A percentile compares a stretch with the other conserved stretches of the same genome.
These are phyloP conservation scores for Cantharis lateralis DNA, from an alignment of 2,888 invertebrate species.

Conservation along the genomic window DNA sequence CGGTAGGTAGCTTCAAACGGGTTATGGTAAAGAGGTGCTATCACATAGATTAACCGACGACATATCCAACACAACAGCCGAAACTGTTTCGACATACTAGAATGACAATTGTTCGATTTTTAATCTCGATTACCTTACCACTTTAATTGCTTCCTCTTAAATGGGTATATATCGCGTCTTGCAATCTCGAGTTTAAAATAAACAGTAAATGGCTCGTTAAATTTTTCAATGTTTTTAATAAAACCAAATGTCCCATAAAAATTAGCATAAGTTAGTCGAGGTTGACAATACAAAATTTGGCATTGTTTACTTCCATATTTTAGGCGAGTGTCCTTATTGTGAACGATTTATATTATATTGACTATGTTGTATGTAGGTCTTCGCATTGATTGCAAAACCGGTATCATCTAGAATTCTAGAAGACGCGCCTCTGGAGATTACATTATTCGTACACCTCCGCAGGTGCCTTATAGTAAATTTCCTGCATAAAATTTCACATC, in stretches of 20 bases:
- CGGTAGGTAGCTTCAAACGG: not conserved
- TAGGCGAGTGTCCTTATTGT: not conserved
- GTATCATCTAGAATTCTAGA: conserved; percentile 36
- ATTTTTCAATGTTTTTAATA: not conserved
- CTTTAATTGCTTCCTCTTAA: not conserved
- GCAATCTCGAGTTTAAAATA: not conserved
- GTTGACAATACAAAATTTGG: not conserved
- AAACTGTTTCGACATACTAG: not conserved
- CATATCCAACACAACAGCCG: not conserved
- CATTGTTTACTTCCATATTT: not conserved
- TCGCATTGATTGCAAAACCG: conserved; percentile 38
- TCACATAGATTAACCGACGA: not conserved
- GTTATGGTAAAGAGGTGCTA: not conserved
- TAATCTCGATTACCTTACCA: not conserved
- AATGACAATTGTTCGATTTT: not conserved
- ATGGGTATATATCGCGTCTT: not conserved
- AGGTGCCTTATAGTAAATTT: conserved; percentile 30
- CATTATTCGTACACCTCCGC: conserved; percentile 31
- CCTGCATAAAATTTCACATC: not conserved
- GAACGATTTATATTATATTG: not conserved
- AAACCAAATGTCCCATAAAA: not conserved
- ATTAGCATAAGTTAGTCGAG: not conserved
- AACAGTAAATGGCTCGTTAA: not conserved
- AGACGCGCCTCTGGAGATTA: conserved; percentile 38
- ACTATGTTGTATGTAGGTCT: not conserved